phyloP scores from a whole-genome alignment of 2,888 invertebrate species.

The Hermodice carunculata region DNA sequence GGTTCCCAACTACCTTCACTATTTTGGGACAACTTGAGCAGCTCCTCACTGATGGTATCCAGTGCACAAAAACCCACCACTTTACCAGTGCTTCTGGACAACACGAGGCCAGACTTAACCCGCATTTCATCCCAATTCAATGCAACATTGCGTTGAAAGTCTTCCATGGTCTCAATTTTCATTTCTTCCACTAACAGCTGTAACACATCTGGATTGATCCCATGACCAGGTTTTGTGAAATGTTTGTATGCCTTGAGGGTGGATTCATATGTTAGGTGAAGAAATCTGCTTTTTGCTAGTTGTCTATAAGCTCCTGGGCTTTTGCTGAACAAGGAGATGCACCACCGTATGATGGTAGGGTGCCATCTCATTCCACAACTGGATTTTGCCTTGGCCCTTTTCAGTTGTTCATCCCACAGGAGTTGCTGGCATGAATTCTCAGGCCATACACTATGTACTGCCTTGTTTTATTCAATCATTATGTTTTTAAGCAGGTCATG shows the following conservation, averaged over 20 bases:
- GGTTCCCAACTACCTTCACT: not conserved
- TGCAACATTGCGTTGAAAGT: constrained; percentile 1
- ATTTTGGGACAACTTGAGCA: not conserved
- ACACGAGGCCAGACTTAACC: constrained; percentile 2
- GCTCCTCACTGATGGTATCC: not conserved
- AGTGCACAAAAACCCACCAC: constrained; percentile 8
- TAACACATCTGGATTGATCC: not conserved
- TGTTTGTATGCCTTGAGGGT: not conserved
- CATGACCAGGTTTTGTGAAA: constrained; percentile 2
- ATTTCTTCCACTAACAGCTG: not conserved
- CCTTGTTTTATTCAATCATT: too few species aligned
- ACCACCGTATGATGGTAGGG: constrained; percentile 13
- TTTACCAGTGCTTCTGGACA: constrained; percentile 1
- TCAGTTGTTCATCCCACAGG: too few species aligned
- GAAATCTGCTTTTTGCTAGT: not conserved
- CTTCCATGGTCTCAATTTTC: not conserved
- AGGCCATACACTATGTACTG: too few species aligned
- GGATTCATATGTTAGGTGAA: not conserved
- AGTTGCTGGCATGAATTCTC: too few species aligned
- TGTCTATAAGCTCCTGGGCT: constrained; percentile 4
- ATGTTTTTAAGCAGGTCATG: too few species aligned
- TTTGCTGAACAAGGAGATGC: not conserved
- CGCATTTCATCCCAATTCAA: constrained; percentile 11
- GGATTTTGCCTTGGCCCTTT: too few species aligned
- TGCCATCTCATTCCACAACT: constrained; percentile 21